A percentile compares a stretch with the other conserved stretches of the same genome.
These are phyloP conservation scores for Actias luna DNA, from an alignment of 2,888 invertebrate species.

Conservation along the genomic window DNA sequence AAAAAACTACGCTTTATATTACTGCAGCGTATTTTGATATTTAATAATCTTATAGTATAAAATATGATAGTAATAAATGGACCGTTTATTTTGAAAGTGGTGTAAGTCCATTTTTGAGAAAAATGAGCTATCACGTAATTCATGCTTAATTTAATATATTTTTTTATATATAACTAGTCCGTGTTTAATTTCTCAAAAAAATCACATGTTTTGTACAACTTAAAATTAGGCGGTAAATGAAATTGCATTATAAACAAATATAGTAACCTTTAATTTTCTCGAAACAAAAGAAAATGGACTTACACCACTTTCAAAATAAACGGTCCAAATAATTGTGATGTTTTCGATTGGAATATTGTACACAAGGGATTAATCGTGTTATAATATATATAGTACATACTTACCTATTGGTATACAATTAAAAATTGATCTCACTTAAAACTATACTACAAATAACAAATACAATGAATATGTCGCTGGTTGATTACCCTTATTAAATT, in stretches of 20 bases:
- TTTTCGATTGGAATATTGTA: neutral
- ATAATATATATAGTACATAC: conserved; percentile 17
- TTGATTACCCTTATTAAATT: conserved; percentile 11
- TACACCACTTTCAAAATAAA: too few species aligned
- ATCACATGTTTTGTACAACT: too few species aligned
- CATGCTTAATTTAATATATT: too few species aligned
- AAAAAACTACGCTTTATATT: neutral
- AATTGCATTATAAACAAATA: too few species aligned
- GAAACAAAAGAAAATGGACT: too few species aligned
- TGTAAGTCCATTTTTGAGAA: too few species aligned
- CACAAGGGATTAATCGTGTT: neutral
- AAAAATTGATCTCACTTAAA: conserved; percentile 40
- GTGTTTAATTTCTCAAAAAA: too few species aligned
- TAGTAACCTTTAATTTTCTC: too few species aligned
- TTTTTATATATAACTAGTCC: too few species aligned
- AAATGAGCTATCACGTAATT: too few species aligned
- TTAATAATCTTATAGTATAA: neutral
- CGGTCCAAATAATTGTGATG: neutral
- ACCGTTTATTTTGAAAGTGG: too few species aligned
- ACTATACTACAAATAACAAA: conserved; percentile 27
- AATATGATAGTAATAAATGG: neutral
- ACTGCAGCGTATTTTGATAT: neutral
- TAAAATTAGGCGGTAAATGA: too few species aligned
- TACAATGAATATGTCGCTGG: conserved; percentile 23
- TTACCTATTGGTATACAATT: conserved; percentile 50